Base-by-base conservation (phyloP, 2,888 invertebrate genomes). In the Melanotus villosus region DNA sequence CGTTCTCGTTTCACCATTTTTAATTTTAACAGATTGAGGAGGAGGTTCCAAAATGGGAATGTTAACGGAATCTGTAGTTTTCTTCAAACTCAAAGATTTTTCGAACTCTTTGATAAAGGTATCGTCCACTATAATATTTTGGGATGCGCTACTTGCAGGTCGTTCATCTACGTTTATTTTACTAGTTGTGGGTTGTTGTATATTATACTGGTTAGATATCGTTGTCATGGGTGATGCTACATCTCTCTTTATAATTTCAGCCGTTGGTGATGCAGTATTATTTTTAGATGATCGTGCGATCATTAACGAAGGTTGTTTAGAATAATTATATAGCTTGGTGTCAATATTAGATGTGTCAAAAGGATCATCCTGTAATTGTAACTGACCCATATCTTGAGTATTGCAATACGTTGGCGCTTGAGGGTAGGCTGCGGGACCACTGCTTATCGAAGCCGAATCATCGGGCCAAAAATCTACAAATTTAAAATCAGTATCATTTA, bases 21-120 rank as follows among this genome's bases (percentile, higher is more conserved):
- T 68, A 5, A 12, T 43, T 41, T 34, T 68, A 14, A 19, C 26
- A 10, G 65, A 58, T 38, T 54, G 68, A 2, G 88, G 87, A 0
- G 88, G 87, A 2, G 88, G 88, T 72, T 84, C 81, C 32, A 88
- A 73, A 12, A 83, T 75, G 12, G 88, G 87, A 64, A 88, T 85
- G n/a, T 78, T 75, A 34, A 59, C 58, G 32, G 65, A 36, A 16
- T 65, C 73, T 47, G 60, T 62, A 12, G 73, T 76, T 65, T 79
- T 79, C 4, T 73, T 74, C 34, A 79, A 66, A 68, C 70, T 70
- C 10, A 91, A 83, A 75, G 88, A 89, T 74, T 90, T 91, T 80
- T 92, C 92, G 54, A 92, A 80, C 77, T 91, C 91, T 0, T 88
- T 88, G 34, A 91, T 85, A 72, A 92, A 91, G 12, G 86, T 87